phyloP scores from a whole-genome alignment of 2,113 vertebrate species.

The Crotalus viridis region DNA sequence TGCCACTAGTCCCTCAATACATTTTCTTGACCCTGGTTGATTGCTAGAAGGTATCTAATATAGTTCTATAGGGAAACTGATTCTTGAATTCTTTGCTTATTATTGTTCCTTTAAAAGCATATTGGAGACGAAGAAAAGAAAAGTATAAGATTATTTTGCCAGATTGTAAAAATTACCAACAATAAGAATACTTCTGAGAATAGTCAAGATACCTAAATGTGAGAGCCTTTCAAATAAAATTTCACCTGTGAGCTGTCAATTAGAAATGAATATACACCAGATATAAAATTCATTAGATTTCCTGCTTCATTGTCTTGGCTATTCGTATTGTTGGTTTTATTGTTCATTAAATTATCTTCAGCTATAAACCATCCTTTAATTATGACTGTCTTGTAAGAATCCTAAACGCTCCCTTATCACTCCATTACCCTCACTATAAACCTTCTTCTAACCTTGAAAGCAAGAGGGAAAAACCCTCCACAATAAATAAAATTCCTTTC shows the following conservation, averaged over 20 bases:
- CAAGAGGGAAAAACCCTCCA: background rate
- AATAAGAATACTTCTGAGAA: background rate
- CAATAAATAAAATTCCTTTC: background rate
- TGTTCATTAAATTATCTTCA: background rate
- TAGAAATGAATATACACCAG: background rate
- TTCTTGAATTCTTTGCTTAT: background rate
- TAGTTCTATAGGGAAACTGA: background rate
- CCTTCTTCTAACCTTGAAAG: background rate
- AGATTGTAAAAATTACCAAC: background rate
- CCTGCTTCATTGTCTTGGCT: background rate
- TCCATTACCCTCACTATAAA: background rate
- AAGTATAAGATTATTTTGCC: background rate
- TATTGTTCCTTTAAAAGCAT: background rate
- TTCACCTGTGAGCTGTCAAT: background rate
- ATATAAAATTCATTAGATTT: constrained; percentile 5
- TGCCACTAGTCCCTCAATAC: background rate
- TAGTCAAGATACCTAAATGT: background rate
- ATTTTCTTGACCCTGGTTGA: background rate
- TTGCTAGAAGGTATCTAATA: background rate
- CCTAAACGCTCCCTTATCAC: background rate
- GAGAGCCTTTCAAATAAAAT: background rate
- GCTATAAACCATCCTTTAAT: background rate
- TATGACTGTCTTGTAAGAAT: background rate
- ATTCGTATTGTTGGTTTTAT: background rate
- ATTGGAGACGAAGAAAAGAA: background rate